These are phyloP conservation scores for Drosophila rufa DNA, from an alignment of 1,140 invertebrate species.

Conservation along the genomic window DNA sequence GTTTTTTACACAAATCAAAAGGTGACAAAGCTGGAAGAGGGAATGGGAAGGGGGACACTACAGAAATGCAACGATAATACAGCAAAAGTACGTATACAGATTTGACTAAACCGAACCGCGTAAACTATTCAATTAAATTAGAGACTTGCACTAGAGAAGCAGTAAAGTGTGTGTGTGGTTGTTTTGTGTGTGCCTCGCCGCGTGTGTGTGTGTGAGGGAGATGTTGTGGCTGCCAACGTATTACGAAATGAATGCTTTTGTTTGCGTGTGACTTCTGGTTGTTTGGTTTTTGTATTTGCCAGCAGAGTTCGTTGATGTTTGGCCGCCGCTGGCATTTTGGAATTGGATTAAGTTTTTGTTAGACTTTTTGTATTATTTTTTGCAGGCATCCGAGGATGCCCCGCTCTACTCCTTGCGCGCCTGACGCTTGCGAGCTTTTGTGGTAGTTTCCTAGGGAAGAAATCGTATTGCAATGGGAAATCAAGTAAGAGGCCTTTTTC, in stretches of 20 bases:
- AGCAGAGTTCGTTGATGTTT: constrained; percentile 5
- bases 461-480: too few relatives aligned
- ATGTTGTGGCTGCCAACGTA: constrained; percentile 14
- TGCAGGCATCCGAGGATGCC: constrained; percentile 12
- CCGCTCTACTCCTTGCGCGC: constrained; percentile 73
- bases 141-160: constrained; percentile 31
- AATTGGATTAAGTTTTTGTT: constrained; percentile 69
- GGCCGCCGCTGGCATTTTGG: constrained; percentile 49
- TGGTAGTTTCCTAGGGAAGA: constrained; percentile 59
- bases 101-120: constrained; percentile 64
- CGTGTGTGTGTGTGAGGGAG: constrained; percentile 34
- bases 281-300: constrained; percentile 9
- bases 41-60: constrained; percentile 21
- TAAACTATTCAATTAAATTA: constrained; percentile 63
- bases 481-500: background rate
- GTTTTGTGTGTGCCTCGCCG: constrained; percentile 9
- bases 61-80: constrained; percentile 74
- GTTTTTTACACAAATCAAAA: constrained; percentile 34
- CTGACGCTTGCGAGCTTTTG: constrained; percentile 74
- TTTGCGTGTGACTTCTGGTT: constrained; percentile 11
- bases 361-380: constrained; percentile 11
- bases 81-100: constrained; percentile 49
- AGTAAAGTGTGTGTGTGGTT: constrained; percentile 21
- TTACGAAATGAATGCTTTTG: constrained; percentile 15
- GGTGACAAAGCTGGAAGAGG: background rate